Base-by-base conservation (phyloP, 37 sponge, comb jelly and placozoan species). In the Ianthella basta region DNA sequence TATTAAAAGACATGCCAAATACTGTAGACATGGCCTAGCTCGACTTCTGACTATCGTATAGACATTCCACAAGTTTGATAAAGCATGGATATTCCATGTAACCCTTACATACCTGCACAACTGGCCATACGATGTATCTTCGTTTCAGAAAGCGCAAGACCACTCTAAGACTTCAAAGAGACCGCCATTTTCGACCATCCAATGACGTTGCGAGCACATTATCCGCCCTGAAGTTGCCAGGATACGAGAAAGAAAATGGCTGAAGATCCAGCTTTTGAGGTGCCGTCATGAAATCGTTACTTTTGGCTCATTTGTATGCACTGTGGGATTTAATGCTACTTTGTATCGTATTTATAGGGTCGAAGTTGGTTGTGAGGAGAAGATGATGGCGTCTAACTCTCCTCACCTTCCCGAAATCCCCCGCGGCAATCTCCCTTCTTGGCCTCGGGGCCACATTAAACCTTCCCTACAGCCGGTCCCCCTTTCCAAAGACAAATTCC, bases 321-420 rank as follows among this genome's bases (percentile, higher is more conserved):
- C 63, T 61, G n/a, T 61, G 25, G 63, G 63, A 5, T 61, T 61
- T n/a, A n/a, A n/a, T n/a, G 14, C 27, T 10, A 14, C 3, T 25
- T 14, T 25, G 4, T 61, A 61, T 10, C 27, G 2, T 61, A 61
- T 61, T 61, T 10, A 61, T 44, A 44, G 50, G 8, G 8, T 44
- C 50, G 50, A 44, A 61, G 25, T 12, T 61, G 63, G 13, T 61
- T 27, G 25, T 4, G 63, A 25, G 10, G 4, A 61, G 4, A 61
- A 61, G 25, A 61, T 30, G 34, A 75, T 75, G 78, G 78, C 78
- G 40, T 75, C 78, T 4, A 50, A 75, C 54, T 75, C 78, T 36
- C 37, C 21, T 23, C 78, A 50, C 38, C 78, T 75, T 41, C 78
- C 78, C 3, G 78, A 75, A 12, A 75, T 75, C 8, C 54, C 54